These are phyloP conservation scores for Psettodes erumei DNA, from an alignment of 2,113 vertebrate species.

Conservation along the genomic window DNA sequence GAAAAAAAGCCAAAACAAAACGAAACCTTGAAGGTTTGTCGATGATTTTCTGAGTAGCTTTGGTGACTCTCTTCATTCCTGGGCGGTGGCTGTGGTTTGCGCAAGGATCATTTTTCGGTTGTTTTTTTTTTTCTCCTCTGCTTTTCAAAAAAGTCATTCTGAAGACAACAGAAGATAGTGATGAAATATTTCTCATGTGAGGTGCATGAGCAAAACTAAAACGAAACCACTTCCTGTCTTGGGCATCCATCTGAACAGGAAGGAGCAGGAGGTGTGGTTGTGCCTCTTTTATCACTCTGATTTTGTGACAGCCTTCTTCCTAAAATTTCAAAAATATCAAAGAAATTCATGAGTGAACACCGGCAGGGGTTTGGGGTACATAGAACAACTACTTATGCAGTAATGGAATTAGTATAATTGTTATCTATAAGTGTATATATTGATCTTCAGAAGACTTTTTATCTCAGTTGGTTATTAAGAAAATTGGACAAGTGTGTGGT, in stretches of 20 bases:
- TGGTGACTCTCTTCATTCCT: background rate
- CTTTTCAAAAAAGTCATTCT: background rate
- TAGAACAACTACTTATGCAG: no score
- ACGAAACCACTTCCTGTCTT: slow-evolving; percentile 74
- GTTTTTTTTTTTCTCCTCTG: no score
- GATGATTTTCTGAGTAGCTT: background rate
- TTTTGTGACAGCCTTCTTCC: slow-evolving; percentile 31
- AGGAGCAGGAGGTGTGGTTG: slow-evolving; percentile 53
- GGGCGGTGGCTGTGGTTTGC: background rate
- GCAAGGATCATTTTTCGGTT: background rate
- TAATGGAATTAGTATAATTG: no score
- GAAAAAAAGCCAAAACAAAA: no score
- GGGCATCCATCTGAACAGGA: slow-evolving; percentile 49
- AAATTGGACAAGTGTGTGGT: no score
- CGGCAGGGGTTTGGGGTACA: no score
- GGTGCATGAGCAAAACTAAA: slow-evolving; percentile 20
- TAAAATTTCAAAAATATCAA: no score
- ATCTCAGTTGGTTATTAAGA: no score
- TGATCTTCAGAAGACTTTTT: no score
- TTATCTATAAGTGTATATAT: no score
- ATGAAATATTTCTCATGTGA: background rate
- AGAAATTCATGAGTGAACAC: no score
- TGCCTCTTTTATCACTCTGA: slow-evolving; percentile 19
- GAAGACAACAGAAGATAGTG: background rate
- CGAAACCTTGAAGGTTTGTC: background rate